Evolutionary conservation across 2,888 invertebrate genomes (phyloP).

Genomic region (Pristionchus maxplancki): DNA sequence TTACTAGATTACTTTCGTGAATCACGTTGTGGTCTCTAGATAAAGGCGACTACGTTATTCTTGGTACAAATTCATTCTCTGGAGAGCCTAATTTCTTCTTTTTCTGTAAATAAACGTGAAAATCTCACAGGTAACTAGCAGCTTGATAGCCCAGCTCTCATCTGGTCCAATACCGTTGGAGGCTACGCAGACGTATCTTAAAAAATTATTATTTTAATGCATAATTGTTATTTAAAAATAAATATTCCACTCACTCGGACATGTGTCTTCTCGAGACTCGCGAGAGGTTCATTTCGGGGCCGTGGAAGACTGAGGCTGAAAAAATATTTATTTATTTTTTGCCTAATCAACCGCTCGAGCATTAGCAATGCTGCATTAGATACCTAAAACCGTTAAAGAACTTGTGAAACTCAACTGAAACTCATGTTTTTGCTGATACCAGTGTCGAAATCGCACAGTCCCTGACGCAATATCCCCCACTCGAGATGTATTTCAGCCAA

Average conservation of each 20-base stretch:
- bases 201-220: neutral
- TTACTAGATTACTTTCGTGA: too few species aligned
- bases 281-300: conserved; percentile 70
- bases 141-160: conserved; percentile 76
- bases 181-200: conserved; percentile 74
- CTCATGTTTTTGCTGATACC: too few species aligned
- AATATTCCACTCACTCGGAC: conserved; percentile 63
- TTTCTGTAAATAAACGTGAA: too few species aligned
- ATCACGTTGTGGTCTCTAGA: too few species aligned
- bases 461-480: neutral
- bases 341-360: too few species aligned
- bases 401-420: too few species aligned
- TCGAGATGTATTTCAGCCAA: conserved; percentile 3
- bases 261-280: conserved; percentile 75
- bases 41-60: too few species aligned
- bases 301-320: conserved; percentile 75
- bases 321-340: neutral
- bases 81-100: too few species aligned
- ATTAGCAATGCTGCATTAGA: too few species aligned
- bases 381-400: too few species aligned
- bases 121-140: conserved; percentile 77
- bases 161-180: conserved; percentile 77
- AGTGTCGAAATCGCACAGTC: neutral
- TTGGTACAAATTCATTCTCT: too few species aligned
- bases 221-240: neutral